phyloP scores from a whole-genome alignment of 2,888 invertebrate species.

The Eutolmus rufibarbis region DNA sequence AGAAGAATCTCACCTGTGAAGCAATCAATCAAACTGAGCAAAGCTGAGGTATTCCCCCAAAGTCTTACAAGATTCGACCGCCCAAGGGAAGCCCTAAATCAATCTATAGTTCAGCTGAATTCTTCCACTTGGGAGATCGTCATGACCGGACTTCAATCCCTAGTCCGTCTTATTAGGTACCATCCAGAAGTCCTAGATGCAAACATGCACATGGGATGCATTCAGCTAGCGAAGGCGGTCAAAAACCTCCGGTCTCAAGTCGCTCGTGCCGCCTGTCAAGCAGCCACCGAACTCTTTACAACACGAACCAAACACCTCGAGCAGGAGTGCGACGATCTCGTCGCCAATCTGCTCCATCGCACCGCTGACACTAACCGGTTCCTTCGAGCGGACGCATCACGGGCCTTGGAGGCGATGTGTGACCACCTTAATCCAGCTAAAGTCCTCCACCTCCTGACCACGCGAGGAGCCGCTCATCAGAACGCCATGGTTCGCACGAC shows the following conservation, averaged over 20 bases:
- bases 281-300: slow-evolving; percentile 80
- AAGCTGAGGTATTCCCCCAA: slow-evolving; percentile 56
- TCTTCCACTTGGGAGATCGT: slow-evolving; percentile 82
- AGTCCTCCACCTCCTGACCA: slow-evolving; percentile 71
- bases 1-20: slow-evolving; percentile 58
- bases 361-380: slow-evolving; percentile 95
- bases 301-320: slow-evolving; percentile 68
- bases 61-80: slow-evolving; percentile 67
- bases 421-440: slow-evolving; percentile 75
- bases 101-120: slow-evolving; percentile 72
- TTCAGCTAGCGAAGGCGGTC: slow-evolving; percentile 78
- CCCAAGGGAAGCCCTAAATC: slow-evolving; percentile 71
- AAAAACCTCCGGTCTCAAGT: slow-evolving; percentile 93
- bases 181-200: slow-evolving; percentile 70
- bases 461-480: slow-evolving; percentile 80
- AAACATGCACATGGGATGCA: slow-evolving; percentile 74
- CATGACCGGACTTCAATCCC: slow-evolving; percentile 74
- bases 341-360: slow-evolving; percentile 80
- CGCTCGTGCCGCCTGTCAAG: slow-evolving; percentile 84
- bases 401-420: slow-evolving; percentile 82
- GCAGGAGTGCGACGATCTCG: slow-evolving; percentile 86
- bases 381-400: slow-evolving; percentile 82
- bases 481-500: slow-evolving; percentile 88
- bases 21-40: slow-evolving; percentile 56
- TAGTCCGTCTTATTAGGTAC: slow-evolving; percentile 74